Percentiles rank a stretch among this genome's conserved stretches.
Evolutionary conservation across 2,888 invertebrate genomes (phyloP).

Genomic region (Liposcelis brunnea): DNA sequence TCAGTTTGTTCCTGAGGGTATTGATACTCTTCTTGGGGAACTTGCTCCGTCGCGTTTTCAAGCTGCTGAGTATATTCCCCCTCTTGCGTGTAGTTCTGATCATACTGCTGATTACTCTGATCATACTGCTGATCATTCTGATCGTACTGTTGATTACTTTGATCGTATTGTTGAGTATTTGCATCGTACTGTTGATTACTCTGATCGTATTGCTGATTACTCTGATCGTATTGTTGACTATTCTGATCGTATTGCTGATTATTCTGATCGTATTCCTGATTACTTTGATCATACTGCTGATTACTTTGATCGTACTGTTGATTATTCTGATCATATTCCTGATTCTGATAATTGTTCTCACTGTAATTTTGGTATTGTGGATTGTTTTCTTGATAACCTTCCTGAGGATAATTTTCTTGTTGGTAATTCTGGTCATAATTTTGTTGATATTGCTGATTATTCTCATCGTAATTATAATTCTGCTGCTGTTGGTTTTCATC

Average conservation of each 20-base stretch:
- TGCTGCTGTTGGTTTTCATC: neutral
- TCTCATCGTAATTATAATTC: neutral
- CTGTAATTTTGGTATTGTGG: neutral
- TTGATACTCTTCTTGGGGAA: neutral
- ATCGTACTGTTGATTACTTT: neutral
- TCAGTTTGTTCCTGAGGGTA: neutral
- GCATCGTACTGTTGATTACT: neutral
- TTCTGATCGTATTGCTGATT: too few species aligned
- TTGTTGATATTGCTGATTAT: neutral
- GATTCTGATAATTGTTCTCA: too few species aligned
- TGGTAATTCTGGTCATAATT: neutral
- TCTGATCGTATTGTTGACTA: neutral
- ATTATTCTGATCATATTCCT: neutral
- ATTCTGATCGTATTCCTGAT: neutral
- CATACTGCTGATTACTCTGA: neutral
- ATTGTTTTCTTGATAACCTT: neutral
- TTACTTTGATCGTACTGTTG: neutral
- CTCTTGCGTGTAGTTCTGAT: neutral
- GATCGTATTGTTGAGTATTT: neutral
- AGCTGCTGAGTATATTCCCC: neutral
- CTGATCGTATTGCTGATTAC: neutral
- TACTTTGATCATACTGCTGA: neutral
- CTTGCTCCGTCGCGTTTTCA: neutral
- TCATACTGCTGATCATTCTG: neutral
- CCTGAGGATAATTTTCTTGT: constrained; percentile 1